Base-by-base conservation (phyloP, 2,113 vertebrate species). In the Chlorodrepanis virens region DNA sequence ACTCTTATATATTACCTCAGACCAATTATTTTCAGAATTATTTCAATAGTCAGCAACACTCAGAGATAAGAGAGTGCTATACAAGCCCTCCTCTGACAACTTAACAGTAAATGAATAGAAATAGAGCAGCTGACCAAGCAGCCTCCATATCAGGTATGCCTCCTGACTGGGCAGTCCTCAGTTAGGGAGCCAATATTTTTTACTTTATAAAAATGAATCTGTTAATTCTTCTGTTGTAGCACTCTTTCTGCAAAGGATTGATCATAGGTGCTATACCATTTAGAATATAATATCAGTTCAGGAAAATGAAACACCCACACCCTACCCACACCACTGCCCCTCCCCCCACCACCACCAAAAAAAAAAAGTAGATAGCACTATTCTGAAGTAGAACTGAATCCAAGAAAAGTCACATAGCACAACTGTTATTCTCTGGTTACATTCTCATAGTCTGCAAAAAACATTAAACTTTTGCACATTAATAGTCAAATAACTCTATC, bases 301-400 rank as follows among this genome's bases (percentile, higher is more conserved):
- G 45, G 8, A 40, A 54, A 31, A n/a, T 37, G 3, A 52, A 39
- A 23, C 40, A 57, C 6, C 6, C 1, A 3, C 1, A 2, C 7
- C 9, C 2, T 12, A 5, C 19, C 25, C 25, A 23, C 14, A 11
- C 13, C 19, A 8, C 33, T 24, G 6, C 56, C 14, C 10, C 10
- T 4, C 14, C 12, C 11, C 8, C 33, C 10, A 35, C 11, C 11
- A 8, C 33, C 11, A 2, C 50, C 15, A 16, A 31, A 50, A 50
- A 24, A 24, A 42, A 39, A 2, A 47, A 33, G 18, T 7, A 69
- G 42, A 53, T 4, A 68, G 12, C 14, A 42, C 23, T 42, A 44
- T 23, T 60, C 37, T 87, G 45, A 74, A 87, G 37, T 3, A 63
- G 39, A 93, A 60, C 15, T 60, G 33, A 81, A 67, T 29, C 8